Evolutionary conservation across 1,140 invertebrate species (phyloP).

Genomic region (Zaprionus lachaisei): DNA sequence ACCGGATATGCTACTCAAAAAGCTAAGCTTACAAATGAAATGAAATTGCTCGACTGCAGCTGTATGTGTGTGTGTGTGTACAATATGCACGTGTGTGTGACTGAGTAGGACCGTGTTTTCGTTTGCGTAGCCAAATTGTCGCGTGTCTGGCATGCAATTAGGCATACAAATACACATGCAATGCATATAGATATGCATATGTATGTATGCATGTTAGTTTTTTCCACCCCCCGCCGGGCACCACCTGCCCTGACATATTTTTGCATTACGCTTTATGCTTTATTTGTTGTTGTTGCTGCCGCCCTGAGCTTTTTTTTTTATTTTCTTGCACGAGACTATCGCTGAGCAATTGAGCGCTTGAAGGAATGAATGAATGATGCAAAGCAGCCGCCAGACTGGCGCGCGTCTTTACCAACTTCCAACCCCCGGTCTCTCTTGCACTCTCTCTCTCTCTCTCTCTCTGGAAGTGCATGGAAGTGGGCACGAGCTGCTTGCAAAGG

Average conservation of each 20-base stretch:
- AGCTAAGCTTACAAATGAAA: conserved; percentile 62
- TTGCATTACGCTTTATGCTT: conserved; percentile 43
- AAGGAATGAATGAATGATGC: conserved; percentile 46
- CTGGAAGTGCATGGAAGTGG: conserved; percentile 29
- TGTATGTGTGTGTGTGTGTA: conserved; percentile 23
- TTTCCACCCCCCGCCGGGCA: conserved; percentile 33
- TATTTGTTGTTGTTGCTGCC: conserved; percentile 13
- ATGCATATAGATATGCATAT: neutral
- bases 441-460: conserved; percentile 20
- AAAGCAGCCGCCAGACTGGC: conserved; percentile 53
- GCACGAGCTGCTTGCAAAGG: conserved; percentile 46
- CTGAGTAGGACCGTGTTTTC: conserved; percentile 19
- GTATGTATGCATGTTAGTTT: conserved; percentile 12
- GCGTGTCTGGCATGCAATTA: conserved; percentile 82
- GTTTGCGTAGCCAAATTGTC: conserved; percentile 59
- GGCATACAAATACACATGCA: conserved; percentile 60
- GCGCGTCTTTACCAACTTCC: conserved; percentile 42
- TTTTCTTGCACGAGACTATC: conserved; percentile 52
- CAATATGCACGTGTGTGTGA: conserved; percentile 7
- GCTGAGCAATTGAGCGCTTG: conserved; percentile 16
- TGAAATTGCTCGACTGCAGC: conserved; percentile 58
- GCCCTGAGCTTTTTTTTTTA: conserved; percentile 8
- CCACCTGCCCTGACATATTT: conserved; percentile 41
- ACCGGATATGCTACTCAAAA: conserved; percentile 75
- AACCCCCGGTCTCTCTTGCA: conserved; percentile 16